phyloP scores from a whole-genome alignment of 2,797 vertebrate genomes.

The Pangasius larnaudii region DNA sequence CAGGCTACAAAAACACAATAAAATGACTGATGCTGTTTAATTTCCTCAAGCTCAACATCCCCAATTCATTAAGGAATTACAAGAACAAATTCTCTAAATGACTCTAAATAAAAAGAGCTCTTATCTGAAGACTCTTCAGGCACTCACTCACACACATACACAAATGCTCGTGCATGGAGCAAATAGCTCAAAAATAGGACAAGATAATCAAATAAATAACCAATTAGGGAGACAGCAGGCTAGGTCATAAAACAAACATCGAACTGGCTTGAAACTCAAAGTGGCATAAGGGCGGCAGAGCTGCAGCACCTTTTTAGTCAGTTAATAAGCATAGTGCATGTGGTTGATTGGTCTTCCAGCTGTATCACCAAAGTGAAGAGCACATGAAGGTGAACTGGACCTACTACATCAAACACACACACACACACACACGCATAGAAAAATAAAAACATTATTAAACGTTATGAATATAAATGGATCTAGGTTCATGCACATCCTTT shows the following conservation, averaged over 20 bases:
- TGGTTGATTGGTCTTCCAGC: constrained; percentile 39
- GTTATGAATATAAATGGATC: background rate
- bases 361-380: constrained; percentile 11
- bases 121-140: constrained; percentile 49
- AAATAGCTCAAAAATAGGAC: constrained; percentile 42
- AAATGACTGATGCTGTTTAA: constrained; percentile 46
- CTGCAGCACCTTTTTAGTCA: constrained; percentile 47
- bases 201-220: constrained; percentile 55
- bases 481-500: background rate
- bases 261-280: constrained; percentile 52
- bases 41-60: constrained; percentile 40
- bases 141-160: background rate
- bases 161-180: background rate
- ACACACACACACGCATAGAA: background rate
- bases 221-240: constrained; percentile 43
- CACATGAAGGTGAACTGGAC: constrained; percentile 15
- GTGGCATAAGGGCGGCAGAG: constrained; percentile 39
- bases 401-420: background rate
- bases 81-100: constrained; percentile 49
- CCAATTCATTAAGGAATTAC: constrained; percentile 52
- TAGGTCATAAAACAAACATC: constrained; percentile 54
- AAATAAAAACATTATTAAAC: background rate
- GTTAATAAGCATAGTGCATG: constrained; percentile 46
- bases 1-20: constrained; percentile 27
- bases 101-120: constrained; percentile 49